Evolutionary conservation across 2,888 invertebrate species (phyloP).

Genomic region (Urechis unicinctus): DNA sequence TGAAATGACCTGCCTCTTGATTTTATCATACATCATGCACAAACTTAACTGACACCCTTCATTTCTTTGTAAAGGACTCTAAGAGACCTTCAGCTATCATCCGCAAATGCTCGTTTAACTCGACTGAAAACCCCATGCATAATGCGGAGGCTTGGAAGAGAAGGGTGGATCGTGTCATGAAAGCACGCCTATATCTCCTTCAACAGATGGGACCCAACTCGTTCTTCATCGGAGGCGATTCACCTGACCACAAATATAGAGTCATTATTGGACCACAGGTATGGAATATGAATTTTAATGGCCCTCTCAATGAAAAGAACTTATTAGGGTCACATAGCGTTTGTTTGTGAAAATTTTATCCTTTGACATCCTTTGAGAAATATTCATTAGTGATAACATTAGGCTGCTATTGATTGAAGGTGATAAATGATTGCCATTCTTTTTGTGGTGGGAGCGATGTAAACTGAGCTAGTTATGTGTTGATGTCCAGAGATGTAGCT

Average conservation of each 20-base stretch:
- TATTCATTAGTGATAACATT: background rate
- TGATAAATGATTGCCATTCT: background rate
- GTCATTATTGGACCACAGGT: conserved; percentile 54
- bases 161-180: conserved; percentile 42
- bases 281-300: no score
- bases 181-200: conserved; percentile 50
- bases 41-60: no score
- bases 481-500: conserved; percentile 49
- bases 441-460: background rate
- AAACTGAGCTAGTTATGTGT: no score
- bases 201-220: conserved; percentile 53
- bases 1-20: no score
- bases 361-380: background rate
- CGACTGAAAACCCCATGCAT: background rate
- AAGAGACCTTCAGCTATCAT: background rate
- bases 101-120: background rate
- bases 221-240: conserved; percentile 52
- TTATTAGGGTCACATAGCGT: background rate
- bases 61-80: background rate
- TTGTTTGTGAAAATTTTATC: background rate
- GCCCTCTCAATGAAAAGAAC: no score
- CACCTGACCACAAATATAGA: conserved; percentile 51
- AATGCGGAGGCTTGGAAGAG: conserved; percentile 14
- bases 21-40: no score
- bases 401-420: no score